phyloP scores from a whole-genome alignment of 2,113 vertebrate species.

The Dendropsophus ebraccatus region DNA sequence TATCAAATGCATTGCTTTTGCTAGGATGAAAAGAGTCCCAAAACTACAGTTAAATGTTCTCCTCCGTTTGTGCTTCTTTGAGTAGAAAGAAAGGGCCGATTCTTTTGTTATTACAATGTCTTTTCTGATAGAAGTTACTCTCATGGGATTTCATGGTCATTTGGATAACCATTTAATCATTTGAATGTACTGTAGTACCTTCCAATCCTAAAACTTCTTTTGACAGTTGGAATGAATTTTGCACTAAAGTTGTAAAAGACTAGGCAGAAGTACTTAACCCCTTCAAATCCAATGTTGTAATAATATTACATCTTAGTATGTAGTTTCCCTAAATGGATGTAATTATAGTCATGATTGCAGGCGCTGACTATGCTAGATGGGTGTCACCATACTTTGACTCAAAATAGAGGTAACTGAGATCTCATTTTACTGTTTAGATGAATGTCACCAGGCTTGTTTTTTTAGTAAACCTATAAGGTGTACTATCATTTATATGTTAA shows the following conservation, averaged over 20 bases:
- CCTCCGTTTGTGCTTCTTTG: conserved; percentile 27
- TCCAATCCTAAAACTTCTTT: neutral
- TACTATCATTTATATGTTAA: no score
- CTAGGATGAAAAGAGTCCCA: conserved; percentile 46
- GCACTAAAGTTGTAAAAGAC: neutral
- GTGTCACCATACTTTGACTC: no score
- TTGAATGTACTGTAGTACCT: neutral
- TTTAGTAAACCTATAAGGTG: no score
- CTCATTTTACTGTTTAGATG: no score
- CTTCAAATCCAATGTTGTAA: no score
- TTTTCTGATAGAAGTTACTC: neutral
- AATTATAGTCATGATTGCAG: no score
- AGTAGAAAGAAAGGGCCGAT: conserved; percentile 22
- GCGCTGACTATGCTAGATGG: no score
- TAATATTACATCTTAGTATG: no score
- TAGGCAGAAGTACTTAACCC: neutral
- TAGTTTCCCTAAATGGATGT: no score
- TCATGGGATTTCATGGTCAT: conserved; percentile 26
- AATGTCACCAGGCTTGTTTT: no score
- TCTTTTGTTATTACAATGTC: conserved; percentile 1
- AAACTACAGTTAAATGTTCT: conserved; percentile 54
- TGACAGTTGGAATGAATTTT: neutral
- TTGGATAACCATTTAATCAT: conserved; percentile 13
- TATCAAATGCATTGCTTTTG: conserved; percentile 38
- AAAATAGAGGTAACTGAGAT: no score